Evolutionary conservation across 2,113 vertebrate genomes (phyloP), one percentile per base, ranked within the genome.

Genomic region (Myotis yumanensis): DNA sequence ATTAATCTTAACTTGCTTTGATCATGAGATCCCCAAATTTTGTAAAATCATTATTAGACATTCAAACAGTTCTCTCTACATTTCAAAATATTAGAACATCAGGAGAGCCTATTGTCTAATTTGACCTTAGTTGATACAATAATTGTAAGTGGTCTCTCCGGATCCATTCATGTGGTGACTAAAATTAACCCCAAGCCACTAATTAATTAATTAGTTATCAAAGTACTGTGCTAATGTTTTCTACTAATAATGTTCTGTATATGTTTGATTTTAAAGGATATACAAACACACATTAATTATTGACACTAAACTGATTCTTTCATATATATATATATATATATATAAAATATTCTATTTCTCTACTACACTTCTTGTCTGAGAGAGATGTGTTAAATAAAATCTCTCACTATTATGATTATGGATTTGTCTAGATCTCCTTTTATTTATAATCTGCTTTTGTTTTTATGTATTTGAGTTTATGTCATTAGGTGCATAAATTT

Each of bases 131-230:
- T 94, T 96, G 80, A 51, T 79, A 86, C 25, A 86, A 93, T 96
- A 95, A 97, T 94, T 96, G 25, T 89, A 94, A 95, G 32, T 75
- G 17, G 48, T 92, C 43, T 91, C 93, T 57, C 17, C 72, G 43
- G 90, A 95, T 95, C 76, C 30, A 5, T 57, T 88, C 86, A 95
- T 82, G 30, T 43, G 35, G 43, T 57, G 54, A 94, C 91, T 90
- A 94, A 96, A 97, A 92, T 89, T 90, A 94, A 96, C 96, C 91
- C 93, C 89, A 92, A 91, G 92, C 72, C 81, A 81, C 69, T 73
- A 52, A 64, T 73, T 62, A 93, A 85, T 96, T 96, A 96, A 96
- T 93, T 90, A 86, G 35, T 79, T 93, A 95, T 90, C 81, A 84
- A 96, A 92, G 54, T 95, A 90, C 9, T 46, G 3, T 46, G 23